phyloP scores from a whole-genome alignment of 2,797 vertebrate species.

The Hippoglossus hippoglossus region DNA sequence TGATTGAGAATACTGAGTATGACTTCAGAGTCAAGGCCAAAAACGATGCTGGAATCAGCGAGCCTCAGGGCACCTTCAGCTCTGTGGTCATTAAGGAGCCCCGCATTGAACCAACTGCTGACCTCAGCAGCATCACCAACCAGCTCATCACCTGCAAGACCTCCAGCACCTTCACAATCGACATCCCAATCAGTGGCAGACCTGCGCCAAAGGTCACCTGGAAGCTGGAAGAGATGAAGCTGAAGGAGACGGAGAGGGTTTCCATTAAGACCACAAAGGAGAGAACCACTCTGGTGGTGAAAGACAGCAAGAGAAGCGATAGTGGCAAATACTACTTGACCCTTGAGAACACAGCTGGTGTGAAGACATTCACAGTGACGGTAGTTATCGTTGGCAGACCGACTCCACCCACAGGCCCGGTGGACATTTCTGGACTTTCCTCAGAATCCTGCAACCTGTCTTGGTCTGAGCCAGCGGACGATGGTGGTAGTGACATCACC shows the following conservation, averaged over 20 bases:
- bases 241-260: constrained; percentile 97
- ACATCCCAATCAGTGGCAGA: constrained; percentile 96
- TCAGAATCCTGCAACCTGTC: constrained; percentile 93
- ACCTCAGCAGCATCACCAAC: constrained; percentile 96
- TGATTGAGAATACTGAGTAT: constrained; percentile 94
- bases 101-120: constrained; percentile 96
- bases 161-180: constrained; percentile 92
- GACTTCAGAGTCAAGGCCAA: constrained; percentile 96
- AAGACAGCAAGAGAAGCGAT: constrained; percentile 97
- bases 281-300: constrained; percentile 91
- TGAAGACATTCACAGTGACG: constrained; percentile 95
- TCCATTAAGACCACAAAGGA: constrained; percentile 92
- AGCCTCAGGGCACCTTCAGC: constrained; percentile 92
- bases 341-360: constrained; percentile 93
- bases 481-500: constrained; percentile 94
- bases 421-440: constrained; percentile 93
- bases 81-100: constrained; percentile 98
- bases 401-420: constrained; percentile 89
- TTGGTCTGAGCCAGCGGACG: constrained; percentile 93
- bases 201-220: constrained; percentile 95
- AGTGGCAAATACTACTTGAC: constrained; percentile 97
- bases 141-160: constrained; percentile 96
- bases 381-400: constrained; percentile 95
- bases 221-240: constrained; percentile 99
- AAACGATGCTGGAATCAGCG: constrained; percentile 95